Conservation (phyloP, 2,888 invertebrate species). For the Griposia aprilina region DNA sequence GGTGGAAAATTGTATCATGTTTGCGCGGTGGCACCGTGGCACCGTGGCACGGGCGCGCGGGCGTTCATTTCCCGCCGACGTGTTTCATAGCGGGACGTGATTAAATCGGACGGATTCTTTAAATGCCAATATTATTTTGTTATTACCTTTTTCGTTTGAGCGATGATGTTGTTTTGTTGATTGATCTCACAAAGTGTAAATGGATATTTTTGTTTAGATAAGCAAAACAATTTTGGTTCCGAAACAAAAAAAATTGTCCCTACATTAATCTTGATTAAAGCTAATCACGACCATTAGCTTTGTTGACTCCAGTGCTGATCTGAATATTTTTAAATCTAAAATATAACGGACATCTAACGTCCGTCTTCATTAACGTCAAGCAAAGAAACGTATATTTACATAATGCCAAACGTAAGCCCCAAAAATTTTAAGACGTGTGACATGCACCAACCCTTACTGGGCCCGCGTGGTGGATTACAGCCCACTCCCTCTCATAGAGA, state of each 20-base stretch:
- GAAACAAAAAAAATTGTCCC: not conserved
- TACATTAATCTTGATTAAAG: not conserved
- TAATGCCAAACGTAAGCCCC: not conserved
- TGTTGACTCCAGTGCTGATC: not conserved
- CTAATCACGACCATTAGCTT: too few relatives aligned
- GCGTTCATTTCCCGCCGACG: slow-evolving; percentile 72
- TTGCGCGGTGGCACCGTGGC: slow-evolving; percentile 35
- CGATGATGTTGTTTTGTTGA: slow-evolving; percentile 30
- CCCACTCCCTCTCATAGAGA: not conserved
- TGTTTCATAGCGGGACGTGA: slow-evolving; percentile 53
- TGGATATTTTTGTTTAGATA: not conserved
- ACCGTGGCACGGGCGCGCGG: slow-evolving; percentile 39
- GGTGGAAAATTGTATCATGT: slow-evolving; percentile 43
- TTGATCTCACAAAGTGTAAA: slow-evolving; percentile 16
- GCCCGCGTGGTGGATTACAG: not conserved
- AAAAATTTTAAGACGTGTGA: not conserved
- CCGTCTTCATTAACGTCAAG: not conserved
- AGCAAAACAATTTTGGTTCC: not conserved
- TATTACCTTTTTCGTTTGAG: slow-evolving; percentile 48
- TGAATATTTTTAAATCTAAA: not conserved
- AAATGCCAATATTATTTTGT: slow-evolving; percentile 54
- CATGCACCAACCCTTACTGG: not conserved
- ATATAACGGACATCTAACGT: not conserved
- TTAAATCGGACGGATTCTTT: slow-evolving; percentile 53
- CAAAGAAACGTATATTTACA: not conserved